These are phyloP conservation scores for Eumerus sabulonum DNA, from an alignment of 2,888 invertebrate species.

Conservation along the genomic window DNA sequence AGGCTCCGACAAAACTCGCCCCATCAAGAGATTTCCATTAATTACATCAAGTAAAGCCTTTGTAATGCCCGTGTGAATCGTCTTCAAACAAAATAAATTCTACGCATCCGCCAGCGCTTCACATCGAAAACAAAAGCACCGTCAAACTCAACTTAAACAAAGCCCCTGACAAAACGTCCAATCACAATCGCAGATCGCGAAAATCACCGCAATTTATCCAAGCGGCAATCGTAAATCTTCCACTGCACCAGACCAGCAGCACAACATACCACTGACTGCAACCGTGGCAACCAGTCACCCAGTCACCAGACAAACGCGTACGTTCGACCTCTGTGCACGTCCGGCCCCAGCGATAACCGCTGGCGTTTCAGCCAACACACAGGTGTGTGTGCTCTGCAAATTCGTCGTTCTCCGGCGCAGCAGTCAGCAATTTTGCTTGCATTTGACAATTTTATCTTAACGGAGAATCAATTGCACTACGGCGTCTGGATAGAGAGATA, in stretches of 20 bases:
- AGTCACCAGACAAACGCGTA: constrained; percentile 64
- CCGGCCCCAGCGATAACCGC: constrained; percentile 56
- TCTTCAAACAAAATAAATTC: constrained; percentile 32
- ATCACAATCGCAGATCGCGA: constrained; percentile 67
- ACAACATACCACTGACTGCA: constrained; percentile 23
- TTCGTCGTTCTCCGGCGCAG: constrained; percentile 1
- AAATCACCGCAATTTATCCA: constrained; percentile 69
- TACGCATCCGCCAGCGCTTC: constrained; percentile 46
- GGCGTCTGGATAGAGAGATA: constrained; percentile 54
- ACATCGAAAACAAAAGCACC: constrained; percentile 16
- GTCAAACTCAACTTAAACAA: constrained; percentile 43
- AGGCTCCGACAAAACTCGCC: too few species aligned
- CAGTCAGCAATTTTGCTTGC: constrained; percentile 60
- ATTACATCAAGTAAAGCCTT: constrained; percentile 1
- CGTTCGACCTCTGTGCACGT: constrained; percentile 64
- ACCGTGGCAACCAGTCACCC: constrained; percentile 63
- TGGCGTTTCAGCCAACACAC: constrained; percentile 57
- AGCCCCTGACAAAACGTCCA: constrained; percentile 54
- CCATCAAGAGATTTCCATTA: too few species aligned
- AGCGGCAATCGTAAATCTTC: constrained; percentile 67
- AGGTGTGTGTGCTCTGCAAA: constrained; percentile 53
- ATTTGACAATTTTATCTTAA: constrained; percentile 65
- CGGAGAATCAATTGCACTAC: constrained; percentile 61
- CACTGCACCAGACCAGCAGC: too few species aligned
- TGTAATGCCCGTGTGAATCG: constrained; percentile 55